These are phyloP conservation scores for Seriola aureovittata DNA, from an alignment of 2,113 vertebrate genomes.

Conservation along the genomic window DNA sequence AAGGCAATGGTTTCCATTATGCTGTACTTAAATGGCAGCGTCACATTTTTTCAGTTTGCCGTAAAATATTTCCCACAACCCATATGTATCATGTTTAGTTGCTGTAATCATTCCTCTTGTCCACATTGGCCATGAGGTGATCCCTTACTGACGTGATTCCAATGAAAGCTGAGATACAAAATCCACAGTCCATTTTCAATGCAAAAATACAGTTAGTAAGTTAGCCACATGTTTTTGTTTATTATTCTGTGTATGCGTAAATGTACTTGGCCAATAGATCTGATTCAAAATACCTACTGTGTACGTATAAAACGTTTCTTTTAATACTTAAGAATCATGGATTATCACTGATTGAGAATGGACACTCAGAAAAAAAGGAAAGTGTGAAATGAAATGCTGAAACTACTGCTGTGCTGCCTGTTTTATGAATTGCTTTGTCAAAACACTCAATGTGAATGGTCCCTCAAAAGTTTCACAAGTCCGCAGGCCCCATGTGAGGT, in stretches of 20 bases:
- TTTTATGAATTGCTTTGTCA: conserved; percentile 50
- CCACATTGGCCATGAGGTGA: not conserved
- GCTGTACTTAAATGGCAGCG: conserved; percentile 11
- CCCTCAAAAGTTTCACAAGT: conserved; percentile 61
- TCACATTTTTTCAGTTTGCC: not conserved
- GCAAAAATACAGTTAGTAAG: not conserved
- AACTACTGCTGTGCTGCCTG: conserved; percentile 33
- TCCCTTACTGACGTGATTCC: not conserved
- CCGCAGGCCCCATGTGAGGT: conserved; percentile 44
- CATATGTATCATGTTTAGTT: not conserved
- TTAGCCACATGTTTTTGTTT: not conserved
- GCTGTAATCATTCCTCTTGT: not conserved
- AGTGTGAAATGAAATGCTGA: conserved; percentile 2
- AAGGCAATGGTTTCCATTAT: not conserved
- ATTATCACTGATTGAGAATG: conserved; percentile 6
- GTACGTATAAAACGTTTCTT: not conserved
- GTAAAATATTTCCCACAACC: not conserved
- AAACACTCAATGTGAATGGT: conserved; percentile 40
- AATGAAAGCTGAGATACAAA: too few species aligned
- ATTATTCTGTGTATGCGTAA: not conserved
- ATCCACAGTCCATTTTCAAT: not conserved
- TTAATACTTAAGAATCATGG: not conserved
- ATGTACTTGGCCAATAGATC: not conserved
- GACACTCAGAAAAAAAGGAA: conserved; percentile 5
- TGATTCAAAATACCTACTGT: not conserved